Conservation (phyloP, 2,113 vertebrate species). For the Ramphastos sulfuratus region DNA sequence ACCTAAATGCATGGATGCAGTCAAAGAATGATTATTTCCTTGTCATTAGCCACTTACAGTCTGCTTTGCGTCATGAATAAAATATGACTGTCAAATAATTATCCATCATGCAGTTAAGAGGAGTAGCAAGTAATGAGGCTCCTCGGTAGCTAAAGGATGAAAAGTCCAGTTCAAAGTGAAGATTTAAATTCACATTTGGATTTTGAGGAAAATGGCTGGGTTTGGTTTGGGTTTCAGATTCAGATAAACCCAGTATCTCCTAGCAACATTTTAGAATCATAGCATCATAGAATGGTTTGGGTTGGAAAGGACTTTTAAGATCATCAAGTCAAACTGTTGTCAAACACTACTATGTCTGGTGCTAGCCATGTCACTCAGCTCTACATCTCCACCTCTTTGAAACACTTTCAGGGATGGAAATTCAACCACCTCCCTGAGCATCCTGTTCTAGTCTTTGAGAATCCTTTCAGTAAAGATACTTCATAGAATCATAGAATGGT, state of each 20-base stretch:
- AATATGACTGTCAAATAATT: background rate
- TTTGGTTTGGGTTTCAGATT: background rate
- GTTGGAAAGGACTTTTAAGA: too few relatives aligned
- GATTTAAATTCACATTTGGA: background rate
- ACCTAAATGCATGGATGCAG: background rate
- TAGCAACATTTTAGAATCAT: background rate
- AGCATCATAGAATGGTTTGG: too few relatives aligned
- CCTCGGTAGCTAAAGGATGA: background rate
- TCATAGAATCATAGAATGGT: too few relatives aligned
- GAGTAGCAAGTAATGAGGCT: background rate
- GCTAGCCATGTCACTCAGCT: too few relatives aligned
- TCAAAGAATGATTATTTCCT: background rate
- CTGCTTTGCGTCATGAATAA: constrained; percentile 11
- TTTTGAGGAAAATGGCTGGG: background rate
- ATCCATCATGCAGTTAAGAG: background rate
- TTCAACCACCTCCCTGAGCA: too few relatives aligned
- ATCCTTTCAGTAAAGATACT: too few relatives aligned
- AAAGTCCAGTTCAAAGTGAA: background rate
- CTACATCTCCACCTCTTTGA: too few relatives aligned
- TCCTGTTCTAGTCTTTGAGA: too few relatives aligned
- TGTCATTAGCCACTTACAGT: background rate
- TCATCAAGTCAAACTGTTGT: too few relatives aligned
- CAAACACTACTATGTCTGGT: too few relatives aligned
- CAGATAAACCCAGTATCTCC: background rate
- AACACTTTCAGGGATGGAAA: too few relatives aligned